Evolutionary conservation across 2,888 invertebrate genomes (phyloP), one percentile per base, ranked within the genome.

Genomic region (Xanthia icteritia): DNA sequence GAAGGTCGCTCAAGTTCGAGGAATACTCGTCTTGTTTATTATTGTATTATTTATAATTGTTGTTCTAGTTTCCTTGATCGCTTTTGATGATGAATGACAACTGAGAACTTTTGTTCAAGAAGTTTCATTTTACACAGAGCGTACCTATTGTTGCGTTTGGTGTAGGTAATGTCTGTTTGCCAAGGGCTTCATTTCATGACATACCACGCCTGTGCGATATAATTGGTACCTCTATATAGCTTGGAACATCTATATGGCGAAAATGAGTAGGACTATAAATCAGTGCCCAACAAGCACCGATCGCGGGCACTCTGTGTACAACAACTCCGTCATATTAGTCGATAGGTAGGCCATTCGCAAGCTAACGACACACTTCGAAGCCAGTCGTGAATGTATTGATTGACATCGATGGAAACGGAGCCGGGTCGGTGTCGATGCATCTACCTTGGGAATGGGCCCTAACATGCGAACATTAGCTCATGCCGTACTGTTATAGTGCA

Each of bases 391-490:
- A 90, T 89, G 91, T 91, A 91, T 90, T 90, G 89, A 91, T 90
- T 91, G 92, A 91, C 93, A 93, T 93, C 90, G 88, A 91, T 92
- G 88, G 88, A 90, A 92, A 90, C 88, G 87, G 87, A 91, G 92
- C 84, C 89, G 86, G 89, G 88, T 89, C 89, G 84, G 76, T 81
- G 82, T 85, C 86, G 82, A 84, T 81, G 77, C 78, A 85, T 85
- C 79, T 82, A 87, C 89, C 90, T 89, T 86, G 88, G 85, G 86
- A 89, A 90, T 88, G 81, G 60, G 75, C 72, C 75, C 78, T 80
- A 81, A 81, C 87, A 82, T 82, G 78, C 82, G 80, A 88, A 80
- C 74, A 83, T 85, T 82, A 79, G 77, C 68, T 81, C 54, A 75
- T 48, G 56, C 69, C 67, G 61, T 45, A 70, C 64, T 78, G 66